Base-by-base conservation (phyloP, 2,113 vertebrate genomes). In the Rhombomys opimus region DNA sequence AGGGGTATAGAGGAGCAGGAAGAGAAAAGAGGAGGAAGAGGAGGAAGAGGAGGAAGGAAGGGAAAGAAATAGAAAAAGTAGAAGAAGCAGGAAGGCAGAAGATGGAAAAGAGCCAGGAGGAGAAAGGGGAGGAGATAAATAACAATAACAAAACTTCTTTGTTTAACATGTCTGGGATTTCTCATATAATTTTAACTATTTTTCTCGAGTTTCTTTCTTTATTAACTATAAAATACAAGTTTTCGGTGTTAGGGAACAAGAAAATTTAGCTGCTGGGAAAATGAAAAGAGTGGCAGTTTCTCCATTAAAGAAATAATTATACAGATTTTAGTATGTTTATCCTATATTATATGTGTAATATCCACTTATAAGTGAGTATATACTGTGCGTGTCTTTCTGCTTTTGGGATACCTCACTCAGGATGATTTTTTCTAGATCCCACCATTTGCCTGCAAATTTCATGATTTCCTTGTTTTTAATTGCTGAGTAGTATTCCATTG, bases 51-150 rank as follows among this genome's bases (percentile, higher is more conserved):
- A 20, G 12, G 23, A 59, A 75, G 70, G 25, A 61, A 32, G 38
- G 7, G 27, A 10, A 59, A 17, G 61, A 17, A 25, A 27, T 30
- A 38, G 25, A 41, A 76, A 52, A 61, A 17, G 17, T 30, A 13
- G 8, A 3, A 15, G 5, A 41, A 2, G 15, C 1, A 1, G 7
- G 52, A 57, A 2, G n/a, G 23, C 35, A 59, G 68, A 20, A 4
- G 1, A 73, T 4, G 15, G 52, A 11, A n/a, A 41, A 35, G 70
- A 75, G 25, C 35, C n/a, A 41, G 17, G 25, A 59, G 35, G 25
- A 75, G 8, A 9, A 38, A 8, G 63, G 27, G 14, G 11, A 50
- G 63, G 27, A 18, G 13, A 38, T 8, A 35, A 13, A 32, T 14
- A 32, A 76, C 1, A 59, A 35, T 27, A 59, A 46, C 46, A 46